Evolutionary conservation across 2,113 vertebrate genomes (phyloP).

Genomic region (Budorcas taxicolor): DNA sequence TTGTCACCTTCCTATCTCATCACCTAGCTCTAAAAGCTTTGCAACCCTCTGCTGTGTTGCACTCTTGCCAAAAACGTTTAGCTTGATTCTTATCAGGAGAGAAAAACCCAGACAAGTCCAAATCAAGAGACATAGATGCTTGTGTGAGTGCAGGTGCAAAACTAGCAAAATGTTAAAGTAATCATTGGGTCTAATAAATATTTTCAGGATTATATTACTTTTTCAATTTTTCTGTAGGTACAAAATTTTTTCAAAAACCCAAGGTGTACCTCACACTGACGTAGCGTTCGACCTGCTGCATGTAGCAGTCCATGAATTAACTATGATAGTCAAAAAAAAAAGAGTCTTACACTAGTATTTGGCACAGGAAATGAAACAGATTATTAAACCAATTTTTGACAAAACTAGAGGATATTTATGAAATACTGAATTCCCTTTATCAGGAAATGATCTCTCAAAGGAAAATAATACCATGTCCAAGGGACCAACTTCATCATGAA

Average conservation of each 20-base stretch:
- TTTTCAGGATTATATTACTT: background rate
- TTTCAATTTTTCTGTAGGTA: background rate
- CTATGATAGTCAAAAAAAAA: background rate
- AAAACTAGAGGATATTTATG: background rate
- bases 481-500: background rate
- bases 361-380: background rate
- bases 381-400: background rate
- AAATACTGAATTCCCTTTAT: conserved; percentile 30
- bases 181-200: background rate
- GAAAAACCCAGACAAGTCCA: background rate
- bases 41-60: background rate
- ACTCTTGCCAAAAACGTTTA: background rate
- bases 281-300: background rate
- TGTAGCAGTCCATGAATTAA: background rate
- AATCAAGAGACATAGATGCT: background rate
- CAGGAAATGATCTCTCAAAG: background rate
- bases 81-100: background rate
- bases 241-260: background rate
- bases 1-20: background rate
- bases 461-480: conserved; percentile 13
- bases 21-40: background rate
- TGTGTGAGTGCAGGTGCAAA: background rate
- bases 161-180: background rate
- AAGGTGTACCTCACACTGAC: background rate
- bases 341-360: background rate